Evolutionary conservation across 2,888 invertebrate genomes (phyloP).

Genomic region (Dryadula phaetusa): DNA sequence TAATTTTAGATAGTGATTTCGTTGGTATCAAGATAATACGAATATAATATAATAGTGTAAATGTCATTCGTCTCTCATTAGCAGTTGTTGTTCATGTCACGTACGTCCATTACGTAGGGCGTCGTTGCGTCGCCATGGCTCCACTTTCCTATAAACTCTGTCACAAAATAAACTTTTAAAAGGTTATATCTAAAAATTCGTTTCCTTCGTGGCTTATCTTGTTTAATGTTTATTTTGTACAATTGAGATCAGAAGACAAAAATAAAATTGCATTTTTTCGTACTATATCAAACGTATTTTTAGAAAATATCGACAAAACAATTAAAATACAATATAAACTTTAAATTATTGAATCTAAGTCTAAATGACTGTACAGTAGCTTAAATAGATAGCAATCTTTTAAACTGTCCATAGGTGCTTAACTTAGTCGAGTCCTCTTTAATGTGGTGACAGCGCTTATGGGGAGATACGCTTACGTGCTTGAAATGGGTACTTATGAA

Average conservation of each 20-base stretch:
- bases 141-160: constrained; percentile 16
- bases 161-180: not conserved
- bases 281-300: too few relatives aligned
- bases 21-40: not conserved
- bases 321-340: too few relatives aligned
- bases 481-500: constrained; percentile 39
- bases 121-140: constrained; percentile 44
- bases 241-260: too few relatives aligned
- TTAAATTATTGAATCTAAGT: not conserved
- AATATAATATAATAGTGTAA: constrained; percentile 10
- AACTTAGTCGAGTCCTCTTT: constrained; percentile 33
- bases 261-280: too few relatives aligned
- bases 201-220: not conserved
- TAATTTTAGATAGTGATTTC: not conserved
- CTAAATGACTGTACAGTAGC: not conserved
- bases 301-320: not conserved
- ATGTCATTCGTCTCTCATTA: constrained; percentile 52
- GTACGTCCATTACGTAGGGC: constrained; percentile 42
- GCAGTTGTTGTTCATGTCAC: constrained; percentile 44
- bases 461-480: constrained; percentile 27
- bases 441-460: constrained; percentile 35
- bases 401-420: constrained; percentile 6
- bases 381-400: constrained; percentile 12
- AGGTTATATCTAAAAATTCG: not conserved
- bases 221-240: not conserved